Percentiles rank a stretch among this genome's conserved stretches.
Conservation (phyloP, 2,797 vertebrate species). For the Psittacula echo region DNA sequence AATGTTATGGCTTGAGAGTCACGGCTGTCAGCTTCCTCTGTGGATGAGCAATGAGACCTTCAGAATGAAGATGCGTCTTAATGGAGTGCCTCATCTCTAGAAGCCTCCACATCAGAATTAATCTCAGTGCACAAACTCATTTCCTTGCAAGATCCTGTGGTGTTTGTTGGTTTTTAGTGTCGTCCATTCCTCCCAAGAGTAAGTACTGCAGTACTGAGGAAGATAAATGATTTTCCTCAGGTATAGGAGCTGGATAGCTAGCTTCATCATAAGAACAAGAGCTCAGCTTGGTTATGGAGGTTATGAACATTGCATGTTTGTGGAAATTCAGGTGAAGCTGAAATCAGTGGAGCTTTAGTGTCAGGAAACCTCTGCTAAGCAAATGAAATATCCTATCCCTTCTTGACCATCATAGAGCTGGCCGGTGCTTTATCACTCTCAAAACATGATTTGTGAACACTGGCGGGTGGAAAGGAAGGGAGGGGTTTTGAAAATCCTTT, state of each 20-base stretch:
- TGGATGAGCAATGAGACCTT: not conserved
- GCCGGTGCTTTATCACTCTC: not conserved
- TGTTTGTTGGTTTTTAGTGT: not conserved
- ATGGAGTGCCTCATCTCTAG: not conserved
- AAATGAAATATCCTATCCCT: not conserved
- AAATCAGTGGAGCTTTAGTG: not conserved
- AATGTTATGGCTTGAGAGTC: not conserved
- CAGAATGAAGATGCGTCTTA: not conserved
- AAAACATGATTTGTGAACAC: not conserved
- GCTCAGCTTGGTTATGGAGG: not conserved
- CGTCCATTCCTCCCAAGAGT: not conserved
- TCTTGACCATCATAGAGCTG: not conserved
- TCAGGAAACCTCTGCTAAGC: not conserved
- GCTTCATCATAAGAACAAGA: not conserved
- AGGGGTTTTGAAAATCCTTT: not conserved
- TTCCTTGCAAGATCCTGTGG: not conserved
- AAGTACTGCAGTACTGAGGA: not conserved
- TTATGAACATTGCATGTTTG: not conserved
- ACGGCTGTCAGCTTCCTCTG: accelerated
- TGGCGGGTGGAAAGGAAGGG: not conserved
- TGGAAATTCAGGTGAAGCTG: not conserved
- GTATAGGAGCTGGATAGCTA: not conserved
- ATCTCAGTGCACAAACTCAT: not conserved
- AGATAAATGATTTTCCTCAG: not conserved
- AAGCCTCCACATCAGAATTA: not conserved